Evolutionary conservation across 2,888 invertebrate genomes (phyloP).

Genomic region (Melitaea athalia): DNA sequence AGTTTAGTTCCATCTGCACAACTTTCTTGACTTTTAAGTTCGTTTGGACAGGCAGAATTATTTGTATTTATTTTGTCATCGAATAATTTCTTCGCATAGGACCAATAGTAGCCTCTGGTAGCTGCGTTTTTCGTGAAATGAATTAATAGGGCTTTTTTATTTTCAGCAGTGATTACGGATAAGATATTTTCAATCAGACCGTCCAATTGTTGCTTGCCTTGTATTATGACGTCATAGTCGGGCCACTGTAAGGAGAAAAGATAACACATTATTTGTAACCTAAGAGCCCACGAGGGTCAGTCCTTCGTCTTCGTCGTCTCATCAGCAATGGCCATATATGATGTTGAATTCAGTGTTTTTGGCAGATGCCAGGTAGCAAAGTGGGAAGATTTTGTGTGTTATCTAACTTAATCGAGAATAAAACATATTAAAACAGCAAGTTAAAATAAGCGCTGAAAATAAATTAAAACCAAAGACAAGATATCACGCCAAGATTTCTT

Average conservation of each 20-base stretch:
- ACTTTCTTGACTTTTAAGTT: background rate
- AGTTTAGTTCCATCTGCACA: background rate
- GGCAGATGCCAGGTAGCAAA: too few species aligned
- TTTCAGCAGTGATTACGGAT: conserved; percentile 27
- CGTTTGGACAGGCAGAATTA: background rate
- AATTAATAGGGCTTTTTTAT: conserved; percentile 27
- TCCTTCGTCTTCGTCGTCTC: too few species aligned
- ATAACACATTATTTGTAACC: background rate
- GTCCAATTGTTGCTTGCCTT: conserved; percentile 46
- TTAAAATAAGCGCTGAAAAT: too few species aligned
- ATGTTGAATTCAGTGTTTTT: too few species aligned
- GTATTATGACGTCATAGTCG: conserved; percentile 51
- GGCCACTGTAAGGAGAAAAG: conserved; percentile 52
- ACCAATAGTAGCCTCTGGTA: conserved; percentile 56
- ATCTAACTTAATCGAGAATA: too few species aligned
- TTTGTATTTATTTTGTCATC: conserved; percentile 29
- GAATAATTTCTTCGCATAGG: conserved; percentile 44
- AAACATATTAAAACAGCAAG: too few species aligned
- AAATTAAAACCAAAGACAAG: too few species aligned
- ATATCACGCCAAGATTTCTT: too few species aligned
- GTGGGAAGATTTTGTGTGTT: too few species aligned
- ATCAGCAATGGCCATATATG: too few species aligned
- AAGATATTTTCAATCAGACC: conserved; percentile 46
- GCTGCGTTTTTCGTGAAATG: conserved; percentile 40
- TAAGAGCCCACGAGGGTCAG: too few species aligned